Base-by-base conservation (phyloP, 2,797 vertebrate species). In the Crocodylus rhombifer region DNA sequence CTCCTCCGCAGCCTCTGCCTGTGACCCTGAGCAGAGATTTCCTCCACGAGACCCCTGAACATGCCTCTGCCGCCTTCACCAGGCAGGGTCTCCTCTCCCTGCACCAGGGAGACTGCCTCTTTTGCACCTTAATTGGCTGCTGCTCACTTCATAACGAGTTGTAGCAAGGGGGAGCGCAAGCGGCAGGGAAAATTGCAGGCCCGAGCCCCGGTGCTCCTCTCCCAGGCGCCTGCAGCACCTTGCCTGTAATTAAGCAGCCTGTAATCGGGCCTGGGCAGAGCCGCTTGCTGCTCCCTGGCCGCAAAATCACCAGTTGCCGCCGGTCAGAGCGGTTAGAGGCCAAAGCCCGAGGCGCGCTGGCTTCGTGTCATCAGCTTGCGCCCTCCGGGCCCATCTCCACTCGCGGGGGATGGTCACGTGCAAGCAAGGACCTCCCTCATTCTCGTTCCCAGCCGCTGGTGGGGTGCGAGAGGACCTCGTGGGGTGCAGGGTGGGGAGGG, bases 371-470 rank as follows among this genome's bases (percentile, higher is more conserved):
- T 61, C 23, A 7, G 14, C 6, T 71, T 17, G 6, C 15, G 11
- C 25, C 12, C 6, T 12, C 10, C 8, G 11, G 6, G 21, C 42
- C 33, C 81, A 26, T 77, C 42, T 51, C 79, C 11, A 1, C 75
- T 17, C 25, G 60, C 13, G 64, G 36, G 76, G 26, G 23, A 33
- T 9, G 57, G 61, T 17, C 21, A 18, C 28, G 2, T 25, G 5
- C 12, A 7, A 2, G 1, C 1, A 0, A 55, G 15, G 25, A 9
- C 30, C 67, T 71, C 33, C 23, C 13, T 14, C 33, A 11, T 15
- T 11, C 67, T 71, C 7, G 10, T 21, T 14, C 42, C 42, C 42
- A 51, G 42, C 42, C 10, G 42, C 42, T 51, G 42, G 10, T 10
- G 42, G 42, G 42, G 42, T 51, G 42, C 42, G 9, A 51, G 42